Conservation (phyloP, 2,797 vertebrate genomes). For the Acomys russatus region DNA sequence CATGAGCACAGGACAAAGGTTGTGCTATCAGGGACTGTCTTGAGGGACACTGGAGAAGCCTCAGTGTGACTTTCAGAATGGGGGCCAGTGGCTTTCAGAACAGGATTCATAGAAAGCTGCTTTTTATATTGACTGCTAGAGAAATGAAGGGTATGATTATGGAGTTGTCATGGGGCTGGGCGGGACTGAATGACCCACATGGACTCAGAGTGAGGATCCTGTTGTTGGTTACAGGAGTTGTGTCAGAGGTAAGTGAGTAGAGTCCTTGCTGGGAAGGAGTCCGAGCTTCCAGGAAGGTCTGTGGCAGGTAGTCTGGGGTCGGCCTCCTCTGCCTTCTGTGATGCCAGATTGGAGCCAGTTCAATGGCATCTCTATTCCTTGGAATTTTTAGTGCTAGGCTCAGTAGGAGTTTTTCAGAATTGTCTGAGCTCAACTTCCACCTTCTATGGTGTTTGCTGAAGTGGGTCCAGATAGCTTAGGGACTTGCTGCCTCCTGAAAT, state of each 20-base stretch:
- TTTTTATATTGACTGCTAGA: background rate
- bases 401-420: background rate
- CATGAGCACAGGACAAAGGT: background rate
- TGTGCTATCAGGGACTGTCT: background rate
- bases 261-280: accelerated
- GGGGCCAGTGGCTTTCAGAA: background rate
- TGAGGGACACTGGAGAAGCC: background rate
- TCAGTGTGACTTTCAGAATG: background rate
- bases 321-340: background rate
- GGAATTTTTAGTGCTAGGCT: background rate
- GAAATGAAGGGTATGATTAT: background rate
- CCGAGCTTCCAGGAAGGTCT: background rate
- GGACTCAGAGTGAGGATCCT: background rate
- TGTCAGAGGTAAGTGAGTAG: background rate
- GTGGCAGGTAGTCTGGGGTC: background rate
- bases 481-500: background rate
- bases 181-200: background rate
- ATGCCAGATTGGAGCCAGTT: background rate
- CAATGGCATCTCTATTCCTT: background rate
- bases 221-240: background rate
- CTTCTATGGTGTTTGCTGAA: background rate
- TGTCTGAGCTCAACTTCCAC: background rate
- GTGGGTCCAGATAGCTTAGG: background rate
- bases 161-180: background rate
- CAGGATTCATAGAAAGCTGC: background rate